Evolutionary conservation across 1,140 invertebrate species (phyloP).

Genomic region (Hylaeus anthracinus): DNA sequence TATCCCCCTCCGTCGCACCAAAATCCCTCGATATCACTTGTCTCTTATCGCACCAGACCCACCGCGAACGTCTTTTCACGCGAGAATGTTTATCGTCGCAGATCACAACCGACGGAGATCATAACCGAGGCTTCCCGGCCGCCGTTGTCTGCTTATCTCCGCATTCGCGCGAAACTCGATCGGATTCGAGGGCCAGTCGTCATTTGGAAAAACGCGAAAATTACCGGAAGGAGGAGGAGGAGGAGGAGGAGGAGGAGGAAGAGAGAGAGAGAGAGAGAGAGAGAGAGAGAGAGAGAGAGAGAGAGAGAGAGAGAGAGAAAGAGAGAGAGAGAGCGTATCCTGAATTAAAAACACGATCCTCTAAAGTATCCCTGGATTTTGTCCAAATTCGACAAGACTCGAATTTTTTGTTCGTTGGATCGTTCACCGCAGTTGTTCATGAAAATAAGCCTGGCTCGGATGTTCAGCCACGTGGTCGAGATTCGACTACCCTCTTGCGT

Average conservation of each 20-base stretch:
- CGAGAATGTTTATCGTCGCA: background rate
- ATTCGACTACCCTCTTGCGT: background rate
- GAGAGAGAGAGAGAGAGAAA: background rate
- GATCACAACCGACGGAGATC: background rate
- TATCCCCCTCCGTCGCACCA: no score
- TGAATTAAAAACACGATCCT: no score
- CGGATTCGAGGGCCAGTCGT: background rate
- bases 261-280: conserved; percentile 8
- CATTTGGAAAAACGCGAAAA: no score
- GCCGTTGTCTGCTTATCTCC: background rate
- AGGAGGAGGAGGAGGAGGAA: no score
- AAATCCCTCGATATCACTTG: no score
- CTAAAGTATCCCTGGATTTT: no score
- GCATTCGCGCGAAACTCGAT: background rate
- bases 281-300: background rate
- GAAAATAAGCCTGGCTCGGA: background rate
- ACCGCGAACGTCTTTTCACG: no score
- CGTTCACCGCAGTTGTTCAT: no score
- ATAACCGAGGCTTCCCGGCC: conserved; percentile 33
- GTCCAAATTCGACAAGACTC: no score
- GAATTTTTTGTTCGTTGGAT: no score
- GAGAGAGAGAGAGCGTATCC: background rate
- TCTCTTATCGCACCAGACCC: no score
- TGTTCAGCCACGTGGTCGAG: background rate
- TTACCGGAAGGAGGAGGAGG: no score